Base-by-base conservation (phyloP, 2,113 vertebrate genomes). In the Micromys minutus region DNA sequence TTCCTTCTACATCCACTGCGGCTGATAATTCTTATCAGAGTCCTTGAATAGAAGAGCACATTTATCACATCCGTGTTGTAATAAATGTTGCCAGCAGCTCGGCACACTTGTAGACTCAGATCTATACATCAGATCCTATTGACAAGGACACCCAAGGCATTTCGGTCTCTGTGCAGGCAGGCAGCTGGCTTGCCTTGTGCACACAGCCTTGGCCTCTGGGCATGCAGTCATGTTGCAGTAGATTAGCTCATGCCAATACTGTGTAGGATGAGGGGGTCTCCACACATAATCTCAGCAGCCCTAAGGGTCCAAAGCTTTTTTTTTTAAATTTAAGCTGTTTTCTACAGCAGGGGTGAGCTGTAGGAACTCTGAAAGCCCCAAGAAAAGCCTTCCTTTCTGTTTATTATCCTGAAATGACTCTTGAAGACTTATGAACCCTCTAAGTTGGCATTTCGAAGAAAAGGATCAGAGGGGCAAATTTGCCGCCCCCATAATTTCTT, bases 71-170 rank as follows among this genome's bases (percentile, higher is more conserved):
- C 88, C 1, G 4, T 59, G 26, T 81, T 83, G 47, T 95, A 94
- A 93, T 80, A 94, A 96, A 81, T 12, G 26, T 52, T 92, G 87
- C 89, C 94, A 85, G 90, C 63, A 89, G 93, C 31, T 34, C 17
- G 3, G 87, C 50, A 76, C 22, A 13, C 89, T 85, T 85, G 87
- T 52, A 87, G 79, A 95, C 91, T 71, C 17, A 47, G 36, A 86
- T 93, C 93, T 95, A 55, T 57, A 88, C 89, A 89, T 90, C 87
- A 67, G 91, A 87, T 95, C 39, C 72, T 91, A 95, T 81, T 42
- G 39, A 87, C 91, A 97, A 97, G 95, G 95, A 55, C 91, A 94
- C 85, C 13, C 42, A 24, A 80, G 89, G 75, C 87, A 92, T 91
- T 88, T 76, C 47, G 5, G 67, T 47, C 34, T 87, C n/a, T 2